Base-by-base conservation (phyloP, 1,140 invertebrate genomes). In the Cecropterus lyciades region DNA sequence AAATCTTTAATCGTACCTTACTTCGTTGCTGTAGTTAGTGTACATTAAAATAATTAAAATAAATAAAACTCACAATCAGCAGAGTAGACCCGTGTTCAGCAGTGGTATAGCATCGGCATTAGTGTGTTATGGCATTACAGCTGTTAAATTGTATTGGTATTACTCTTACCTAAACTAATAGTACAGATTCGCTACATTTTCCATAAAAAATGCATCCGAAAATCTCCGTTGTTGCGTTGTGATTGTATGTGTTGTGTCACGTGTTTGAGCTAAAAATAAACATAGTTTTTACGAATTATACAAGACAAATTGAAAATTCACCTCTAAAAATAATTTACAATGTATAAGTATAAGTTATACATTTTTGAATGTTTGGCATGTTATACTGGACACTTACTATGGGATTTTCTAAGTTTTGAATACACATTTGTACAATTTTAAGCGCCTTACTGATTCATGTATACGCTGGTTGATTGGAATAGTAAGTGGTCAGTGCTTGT, bases 401-500 rank as follows among this genome's bases (percentile, higher is more conserved):
- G 5, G 37, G 1, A 9, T 40, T 40, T 40, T 40, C n/a, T 40
- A 14, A 14, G 11, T 43, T 43, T 43, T 43, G 37, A 40, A 14
- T 43, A 43, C 33, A 10, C 1, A n/a, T 43, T 14, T 43, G 40
- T 13, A 43, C 37, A 40, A 40, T 40, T 30, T 40, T 14, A 6
- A 43, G 40, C 13, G 40, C n/a, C 40, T 43, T 43, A 24, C 17
- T n/a, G n/a, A 11, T 48, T 48, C 15, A 17, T 27, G 17, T 49
- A 13, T 17, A 17, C 5, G 8, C 13, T 49, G 17, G 7, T 17
- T 24, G 11, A 27, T 24, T 17, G 17, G 24, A 13, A 15, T 51
- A 51, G 49, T 51, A 51, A 51, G 49, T 51, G 13, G 3, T 24
- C 49, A 30, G 49, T 30, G 27, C 13, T 9, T 51, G 46, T 15